Percentiles rank a stretch among this genome's conserved stretches.
phyloP scores from a whole-genome alignment of 2,888 invertebrate species.

The Stenotaenia linearis region DNA sequence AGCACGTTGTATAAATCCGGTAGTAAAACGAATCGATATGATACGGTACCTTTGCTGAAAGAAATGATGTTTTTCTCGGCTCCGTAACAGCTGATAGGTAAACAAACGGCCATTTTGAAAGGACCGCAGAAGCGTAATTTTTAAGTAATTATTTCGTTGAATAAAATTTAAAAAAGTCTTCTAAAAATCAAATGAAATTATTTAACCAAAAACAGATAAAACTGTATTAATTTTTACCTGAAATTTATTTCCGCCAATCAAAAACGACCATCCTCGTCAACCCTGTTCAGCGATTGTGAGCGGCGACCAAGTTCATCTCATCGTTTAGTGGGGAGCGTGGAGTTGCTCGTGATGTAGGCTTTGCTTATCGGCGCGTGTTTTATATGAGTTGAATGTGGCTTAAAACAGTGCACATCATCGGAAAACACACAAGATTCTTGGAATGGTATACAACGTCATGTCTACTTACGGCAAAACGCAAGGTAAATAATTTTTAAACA shows the following conservation, averaged over 20 bases:
- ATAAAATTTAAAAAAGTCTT: background rate
- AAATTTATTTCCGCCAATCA: background rate
- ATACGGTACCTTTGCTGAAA: background rate
- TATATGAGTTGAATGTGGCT: constrained; percentile 5
- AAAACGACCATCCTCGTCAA: background rate
- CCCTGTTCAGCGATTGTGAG: background rate
- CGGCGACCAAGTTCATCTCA: background rate
- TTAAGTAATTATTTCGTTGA: background rate
- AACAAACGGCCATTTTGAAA: constrained; percentile 1
- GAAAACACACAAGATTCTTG: background rate
- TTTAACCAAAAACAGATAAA: background rate
- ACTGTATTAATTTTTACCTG: background rate
- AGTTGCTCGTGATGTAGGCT: constrained; percentile 11
- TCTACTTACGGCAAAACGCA: background rate
- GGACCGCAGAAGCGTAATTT: background rate
- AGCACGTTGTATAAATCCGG: background rate
- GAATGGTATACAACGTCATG: background rate
- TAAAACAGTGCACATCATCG: background rate
- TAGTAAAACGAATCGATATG: background rate
- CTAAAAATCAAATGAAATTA: background rate
- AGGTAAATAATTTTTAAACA: background rate
- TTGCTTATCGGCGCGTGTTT: constrained; percentile 11
- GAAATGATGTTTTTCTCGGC: background rate
- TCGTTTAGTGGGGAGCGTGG: constrained; percentile 2
- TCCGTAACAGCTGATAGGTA: background rate